Percentiles rank a stretch among this genome's conserved stretches.
Conservation (phyloP, 2,113 vertebrate species). For the Parus major region DNA sequence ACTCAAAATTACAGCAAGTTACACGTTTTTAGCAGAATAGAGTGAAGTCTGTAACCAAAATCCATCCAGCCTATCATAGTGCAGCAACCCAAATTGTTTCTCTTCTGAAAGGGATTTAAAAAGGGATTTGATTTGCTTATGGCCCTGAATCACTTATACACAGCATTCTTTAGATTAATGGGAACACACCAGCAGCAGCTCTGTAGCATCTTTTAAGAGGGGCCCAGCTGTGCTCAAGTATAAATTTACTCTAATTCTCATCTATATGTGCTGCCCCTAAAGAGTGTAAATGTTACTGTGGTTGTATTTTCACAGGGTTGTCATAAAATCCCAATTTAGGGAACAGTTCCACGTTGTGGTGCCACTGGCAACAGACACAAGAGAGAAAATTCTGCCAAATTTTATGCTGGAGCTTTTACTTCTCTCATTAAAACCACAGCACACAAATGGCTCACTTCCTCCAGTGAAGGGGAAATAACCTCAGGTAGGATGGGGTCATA, state of each 20-base stretch:
- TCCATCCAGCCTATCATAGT: background rate
- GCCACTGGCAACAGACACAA: background rate
- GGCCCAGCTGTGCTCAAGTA: background rate
- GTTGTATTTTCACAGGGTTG: background rate
- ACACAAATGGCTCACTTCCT: background rate
- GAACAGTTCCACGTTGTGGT: fast-evolving
- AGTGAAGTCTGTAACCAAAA: background rate
- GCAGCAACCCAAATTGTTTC: background rate
- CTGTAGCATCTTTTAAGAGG: background rate
- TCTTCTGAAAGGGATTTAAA: background rate
- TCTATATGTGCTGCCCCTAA: background rate
- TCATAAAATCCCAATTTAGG: background rate
- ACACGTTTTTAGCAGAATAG: background rate
- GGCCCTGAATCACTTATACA: background rate
- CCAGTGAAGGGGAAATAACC: background rate
- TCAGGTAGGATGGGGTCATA: background rate
- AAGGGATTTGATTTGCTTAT: background rate
- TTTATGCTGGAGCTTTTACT: background rate
- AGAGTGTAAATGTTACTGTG: background rate
- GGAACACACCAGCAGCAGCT: background rate
- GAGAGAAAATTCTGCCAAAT: background rate
- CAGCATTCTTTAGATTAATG: background rate
- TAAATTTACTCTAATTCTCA: background rate
- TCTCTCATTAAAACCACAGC: fast-evolving
- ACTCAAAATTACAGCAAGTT: background rate